Base-by-base conservation (phyloP, 2,888 invertebrate species). In the Uropetala carovei region DNA sequence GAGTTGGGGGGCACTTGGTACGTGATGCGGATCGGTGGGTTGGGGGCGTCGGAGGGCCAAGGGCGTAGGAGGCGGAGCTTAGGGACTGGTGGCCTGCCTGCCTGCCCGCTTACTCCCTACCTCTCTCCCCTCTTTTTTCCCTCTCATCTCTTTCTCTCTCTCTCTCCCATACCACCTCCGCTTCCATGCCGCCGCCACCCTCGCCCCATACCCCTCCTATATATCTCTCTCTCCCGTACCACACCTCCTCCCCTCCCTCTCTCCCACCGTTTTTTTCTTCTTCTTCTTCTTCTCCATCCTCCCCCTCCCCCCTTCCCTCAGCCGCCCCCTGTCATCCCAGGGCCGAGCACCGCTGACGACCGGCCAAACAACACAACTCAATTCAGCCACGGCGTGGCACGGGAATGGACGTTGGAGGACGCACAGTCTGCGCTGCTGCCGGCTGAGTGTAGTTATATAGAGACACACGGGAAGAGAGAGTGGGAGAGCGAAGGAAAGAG, bases 331-430 rank as follows among this genome's bases (percentile, higher is more conserved):
- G 86, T 86, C 86, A 86, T 86, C 86, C 86, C 27, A 86, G 60
- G 86, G 86, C 86, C 86, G 30, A 60, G 60, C 86, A 86, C 86
- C 60, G 86, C 86, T 86, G 86, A 86, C 86, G 86, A 86, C 92
- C 92, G 27, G 89, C 85, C 89, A 57, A 82, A 85, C 92, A 81
- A 86, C 92, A 92, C 92, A 92, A 92, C 92, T 92, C 86, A 92
- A 92, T 92, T 91, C 92, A 86, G 92, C 83, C 68, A 68, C 92
- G 85, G 85, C 85, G 92, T 92, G 92, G 92, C 92, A 81, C 82
- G 81, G 82, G 82, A 92, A 82, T 59, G 92, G 92, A 81, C 81
- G 81, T 75, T 83, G 27, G 43, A 56, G 57, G 60, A 64, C 43
- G 91, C 18, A 68, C 10, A 27, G 59, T 5, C 60, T 57, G 13